Conservation (phyloP, 1,140 invertebrate species). For the Hermetia illucens region DNA sequence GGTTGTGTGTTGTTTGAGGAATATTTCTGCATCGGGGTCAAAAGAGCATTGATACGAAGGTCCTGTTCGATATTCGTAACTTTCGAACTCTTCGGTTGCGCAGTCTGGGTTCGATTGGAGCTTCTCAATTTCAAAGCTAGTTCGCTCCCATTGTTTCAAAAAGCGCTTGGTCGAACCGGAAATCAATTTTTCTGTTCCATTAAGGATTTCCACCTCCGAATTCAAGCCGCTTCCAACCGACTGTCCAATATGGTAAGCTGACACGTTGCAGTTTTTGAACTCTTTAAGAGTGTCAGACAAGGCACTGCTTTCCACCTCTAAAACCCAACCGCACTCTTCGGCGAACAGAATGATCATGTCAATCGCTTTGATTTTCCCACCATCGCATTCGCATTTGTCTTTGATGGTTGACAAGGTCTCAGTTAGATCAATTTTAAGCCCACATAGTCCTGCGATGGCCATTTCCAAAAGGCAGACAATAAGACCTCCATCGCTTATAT, state of each 20-base stretch:
- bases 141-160: conserved; percentile 86
- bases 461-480: conserved; percentile 86
- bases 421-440: conserved; percentile 51
- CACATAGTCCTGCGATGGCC: conserved; percentile 83
- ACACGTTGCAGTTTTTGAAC: conserved; percentile 44
- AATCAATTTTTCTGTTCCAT: conserved; percentile 45
- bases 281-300: conserved; percentile 41
- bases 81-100: conserved; percentile 61
- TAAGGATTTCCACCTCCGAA: conserved; percentile 44
- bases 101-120: conserved; percentile 68
- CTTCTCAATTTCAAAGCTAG: conserved; percentile 78
- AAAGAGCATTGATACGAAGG: conserved; percentile 55
- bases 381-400: no score
- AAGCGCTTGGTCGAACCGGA: conserved; percentile 47
- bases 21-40: conserved; percentile 41
- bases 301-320: conserved; percentile 56
- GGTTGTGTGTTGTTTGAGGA: conserved; percentile 19
- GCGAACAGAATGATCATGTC: conserved; percentile 62
- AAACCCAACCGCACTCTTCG: conserved; percentile 85
- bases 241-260: conserved; percentile 58
- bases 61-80: conserved; percentile 39
- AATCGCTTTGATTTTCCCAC: conserved; percentile 23
- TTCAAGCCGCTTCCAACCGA: conserved; percentile 49
- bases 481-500: conserved; percentile 92
- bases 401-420: conserved; percentile 5